phyloP scores from a whole-genome alignment of 1,140 invertebrate genomes.

The Papilio aristodemus region DNA sequence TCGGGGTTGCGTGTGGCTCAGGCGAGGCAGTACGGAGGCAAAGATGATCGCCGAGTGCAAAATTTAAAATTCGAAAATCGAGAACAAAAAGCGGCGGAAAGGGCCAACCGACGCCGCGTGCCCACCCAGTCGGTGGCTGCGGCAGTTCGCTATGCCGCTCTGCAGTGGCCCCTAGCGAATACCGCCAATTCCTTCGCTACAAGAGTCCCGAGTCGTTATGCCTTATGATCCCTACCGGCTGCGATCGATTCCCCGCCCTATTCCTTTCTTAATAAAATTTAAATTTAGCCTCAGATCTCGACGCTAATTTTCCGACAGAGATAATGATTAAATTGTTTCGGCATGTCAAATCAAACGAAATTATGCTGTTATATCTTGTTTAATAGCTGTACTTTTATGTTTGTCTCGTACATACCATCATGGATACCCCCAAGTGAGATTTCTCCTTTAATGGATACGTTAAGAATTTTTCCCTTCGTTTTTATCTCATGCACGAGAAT shows the following conservation, averaged over 20 bases:
- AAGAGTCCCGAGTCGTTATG: constrained; percentile 52
- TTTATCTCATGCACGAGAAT: constrained; percentile 15
- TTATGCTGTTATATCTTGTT: constrained; percentile 79
- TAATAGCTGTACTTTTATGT: constrained; percentile 70
- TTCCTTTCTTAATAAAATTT: constrained; percentile 36
- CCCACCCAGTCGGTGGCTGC: constrained; percentile 68
- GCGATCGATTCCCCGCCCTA: constrained; percentile 48
- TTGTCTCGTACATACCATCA: constrained; percentile 60
- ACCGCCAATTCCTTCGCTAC: constrained; percentile 74
- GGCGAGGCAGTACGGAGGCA: constrained; percentile 44
- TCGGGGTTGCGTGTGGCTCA: constrained; percentile 47
- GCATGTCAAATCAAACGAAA: constrained; percentile 79
- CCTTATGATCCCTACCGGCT: constrained; percentile 45
- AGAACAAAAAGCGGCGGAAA: constrained; percentile 60
- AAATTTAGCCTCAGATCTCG: constrained; percentile 34
- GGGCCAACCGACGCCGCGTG: constrained; percentile 65
- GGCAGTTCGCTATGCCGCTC: constrained; percentile 58
- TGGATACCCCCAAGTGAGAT: constrained; percentile 62
- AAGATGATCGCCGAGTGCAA: constrained; percentile 58
- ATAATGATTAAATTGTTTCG: constrained; percentile 80
- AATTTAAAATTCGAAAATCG: constrained; percentile 66
- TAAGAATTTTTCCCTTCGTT: constrained; percentile 36
- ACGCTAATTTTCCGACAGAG: constrained; percentile 68
- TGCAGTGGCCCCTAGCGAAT: constrained; percentile 71
- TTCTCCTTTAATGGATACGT: constrained; percentile 56